These are phyloP conservation scores for Ochropacha duplaris DNA, from an alignment of 2,888 invertebrate species.

Conservation along the genomic window DNA sequence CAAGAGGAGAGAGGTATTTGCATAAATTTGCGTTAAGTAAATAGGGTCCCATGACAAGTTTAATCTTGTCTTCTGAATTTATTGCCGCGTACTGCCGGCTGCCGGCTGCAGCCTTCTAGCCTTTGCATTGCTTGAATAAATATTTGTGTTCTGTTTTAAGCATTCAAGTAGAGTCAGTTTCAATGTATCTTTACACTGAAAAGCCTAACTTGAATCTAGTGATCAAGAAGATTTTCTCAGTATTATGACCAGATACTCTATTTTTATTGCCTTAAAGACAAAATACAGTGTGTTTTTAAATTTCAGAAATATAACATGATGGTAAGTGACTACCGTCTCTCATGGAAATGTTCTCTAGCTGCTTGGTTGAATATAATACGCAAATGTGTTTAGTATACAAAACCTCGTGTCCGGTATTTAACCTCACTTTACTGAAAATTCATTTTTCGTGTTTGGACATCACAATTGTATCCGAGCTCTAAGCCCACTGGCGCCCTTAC, in stretches of 20 bases:
- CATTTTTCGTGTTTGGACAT: too few relatives aligned
- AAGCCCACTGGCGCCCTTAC: too few relatives aligned
- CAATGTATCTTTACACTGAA: constrained; percentile 7
- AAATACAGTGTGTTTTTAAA: background rate
- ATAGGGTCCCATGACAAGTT: constrained; percentile 81
- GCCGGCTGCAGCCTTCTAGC: constrained; percentile 57
- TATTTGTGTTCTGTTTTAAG: constrained; percentile 63
- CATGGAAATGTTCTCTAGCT: too few relatives aligned
- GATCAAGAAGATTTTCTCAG: background rate
- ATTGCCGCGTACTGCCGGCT: constrained; percentile 67
- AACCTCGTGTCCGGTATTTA: too few relatives aligned
- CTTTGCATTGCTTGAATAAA: constrained; percentile 71
- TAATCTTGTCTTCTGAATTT: constrained; percentile 81
- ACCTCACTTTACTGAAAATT: too few relatives aligned
- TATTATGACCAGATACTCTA: background rate
- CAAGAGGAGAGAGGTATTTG: constrained; percentile 69
- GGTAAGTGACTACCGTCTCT: too few relatives aligned
- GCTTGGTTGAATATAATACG: too few relatives aligned
- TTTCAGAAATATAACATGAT: too few relatives aligned
- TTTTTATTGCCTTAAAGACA: background rate
- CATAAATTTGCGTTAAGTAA: constrained; percentile 83
- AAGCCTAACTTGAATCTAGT: background rate
- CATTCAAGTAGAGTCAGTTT: constrained; percentile 34
- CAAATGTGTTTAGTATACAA: too few relatives aligned
- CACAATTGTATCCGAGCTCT: too few relatives aligned